Evolutionary conservation across 1,140 invertebrate species (phyloP).

Genomic region (Amphibalanus amphitrite): DNA sequence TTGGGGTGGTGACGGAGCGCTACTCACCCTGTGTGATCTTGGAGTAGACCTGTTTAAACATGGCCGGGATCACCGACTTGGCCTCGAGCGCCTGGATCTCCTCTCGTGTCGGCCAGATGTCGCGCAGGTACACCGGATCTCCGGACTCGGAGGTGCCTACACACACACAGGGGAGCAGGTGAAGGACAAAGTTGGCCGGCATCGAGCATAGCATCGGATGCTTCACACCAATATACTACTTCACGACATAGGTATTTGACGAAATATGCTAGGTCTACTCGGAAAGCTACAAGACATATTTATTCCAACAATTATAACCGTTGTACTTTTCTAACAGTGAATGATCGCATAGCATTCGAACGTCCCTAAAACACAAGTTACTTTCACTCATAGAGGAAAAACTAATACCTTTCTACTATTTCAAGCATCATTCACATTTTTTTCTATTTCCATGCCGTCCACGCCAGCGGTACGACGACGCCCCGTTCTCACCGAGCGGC

Average conservation of each 20-base stretch:
- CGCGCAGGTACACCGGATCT: constrained; percentile 57
- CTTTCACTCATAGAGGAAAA: too few species aligned
- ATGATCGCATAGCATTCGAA: background rate
- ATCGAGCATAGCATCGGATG: too few species aligned
- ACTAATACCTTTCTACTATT: too few species aligned
- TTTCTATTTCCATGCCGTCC: constrained; percentile 48
- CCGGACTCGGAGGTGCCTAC: constrained; percentile 19
- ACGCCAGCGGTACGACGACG: constrained; percentile 38
- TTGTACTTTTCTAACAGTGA: background rate
- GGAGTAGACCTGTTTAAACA: constrained; percentile 88
- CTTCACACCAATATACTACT: too few species aligned
- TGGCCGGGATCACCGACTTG: constrained; percentile 77
- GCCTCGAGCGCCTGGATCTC: constrained; percentile 83
- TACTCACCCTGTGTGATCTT: constrained; percentile 37
- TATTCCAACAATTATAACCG: background rate
- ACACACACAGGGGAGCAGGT: too few species aligned
- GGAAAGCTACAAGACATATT: too few species aligned
- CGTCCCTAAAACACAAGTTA: background rate
- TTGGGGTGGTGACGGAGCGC: too few species aligned
- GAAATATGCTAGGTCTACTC: too few species aligned
- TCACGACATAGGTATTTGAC: too few species aligned
- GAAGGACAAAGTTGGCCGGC: too few species aligned
- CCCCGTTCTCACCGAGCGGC: constrained; percentile 46
- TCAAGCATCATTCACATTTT: too few species aligned
- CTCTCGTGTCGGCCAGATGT: constrained; percentile 87